A percentile compares a stretch with the other conserved stretches of the same genome.
phyloP scores from a whole-genome alignment of 2,797 vertebrate species.

The Xyrichtys novacula region DNA sequence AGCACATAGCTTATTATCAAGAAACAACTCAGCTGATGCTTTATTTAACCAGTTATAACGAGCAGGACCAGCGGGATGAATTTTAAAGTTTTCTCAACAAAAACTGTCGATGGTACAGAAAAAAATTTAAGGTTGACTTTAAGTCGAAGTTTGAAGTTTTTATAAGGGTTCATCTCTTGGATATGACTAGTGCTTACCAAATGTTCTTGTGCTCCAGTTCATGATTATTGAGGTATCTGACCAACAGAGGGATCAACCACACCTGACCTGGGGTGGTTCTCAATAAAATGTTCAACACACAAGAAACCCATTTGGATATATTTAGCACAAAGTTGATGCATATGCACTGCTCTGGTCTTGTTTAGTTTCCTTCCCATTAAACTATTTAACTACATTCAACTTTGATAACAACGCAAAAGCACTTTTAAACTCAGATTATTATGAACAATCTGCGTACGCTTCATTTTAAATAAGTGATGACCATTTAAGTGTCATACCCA shows the following conservation, averaged over 20 bases:
- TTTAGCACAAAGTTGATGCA: slow-evolving; percentile 9
- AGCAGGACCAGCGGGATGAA: slow-evolving; percentile 25
- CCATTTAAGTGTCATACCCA: slow-evolving; percentile 2
- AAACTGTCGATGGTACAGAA: not conserved
- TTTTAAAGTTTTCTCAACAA: too few species aligned
- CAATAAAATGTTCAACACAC: slow-evolving; percentile 1
- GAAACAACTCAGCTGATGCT: slow-evolving; percentile 48
- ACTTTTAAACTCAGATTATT: slow-evolving; percentile 23
- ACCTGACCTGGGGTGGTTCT: not conserved
- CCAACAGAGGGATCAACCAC: slow-evolving; percentile 7
- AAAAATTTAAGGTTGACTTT: not conserved
- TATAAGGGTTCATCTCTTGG: not conserved
- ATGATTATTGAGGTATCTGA: slow-evolving; percentile 15
- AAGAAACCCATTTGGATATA: slow-evolving; percentile 18
- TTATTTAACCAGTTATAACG: slow-evolving; percentile 15
- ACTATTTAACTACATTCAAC: slow-evolving; percentile 6
- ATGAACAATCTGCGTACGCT: slow-evolving; percentile 23
- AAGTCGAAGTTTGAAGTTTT: too few species aligned
- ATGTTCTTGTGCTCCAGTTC: slow-evolving; percentile 1
- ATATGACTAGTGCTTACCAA: not conserved
- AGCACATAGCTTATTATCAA: slow-evolving; percentile 44
- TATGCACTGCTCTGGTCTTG: slow-evolving; percentile 4
- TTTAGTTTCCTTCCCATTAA: not conserved
- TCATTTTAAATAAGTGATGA: slow-evolving; percentile 28
- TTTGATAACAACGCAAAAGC: slow-evolving; percentile 22